Base-by-base conservation (phyloP, 2,888 invertebrate genomes). In the Dynastes tityus region DNA sequence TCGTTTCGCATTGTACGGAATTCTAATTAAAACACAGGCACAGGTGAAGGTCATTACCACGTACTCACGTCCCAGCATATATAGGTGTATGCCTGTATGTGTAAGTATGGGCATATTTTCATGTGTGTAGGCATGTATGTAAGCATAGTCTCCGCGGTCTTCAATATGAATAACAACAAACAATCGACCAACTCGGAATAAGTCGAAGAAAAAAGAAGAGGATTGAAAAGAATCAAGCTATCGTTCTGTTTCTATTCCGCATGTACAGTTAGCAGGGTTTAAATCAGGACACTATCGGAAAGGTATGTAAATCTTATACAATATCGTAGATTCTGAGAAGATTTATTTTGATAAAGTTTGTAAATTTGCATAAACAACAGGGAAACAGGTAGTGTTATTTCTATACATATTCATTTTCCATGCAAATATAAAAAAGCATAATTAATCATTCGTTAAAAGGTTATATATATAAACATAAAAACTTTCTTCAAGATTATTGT, bases 21-120 rank as follows among this genome's bases (percentile, higher is more conserved):
- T 71, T 71, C 55, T 55, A 71, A 71, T 71, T 55, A 71, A 71
- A 71, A 53, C 58, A 55, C 53, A 58, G 51, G 49, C 71, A 13
- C 37, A 71, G 71, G 55, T 55, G 55, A 71, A 71, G 55, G 71
- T 37, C 71, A 55, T 71, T 55, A 55, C 32, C 71, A 32, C 22
- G 71, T 58, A 71, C 53, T 53, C 53, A 71, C 55, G 71, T 55
- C n/a, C 9, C 32, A n/a, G 55, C 22, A 71, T 37, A 55, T 45
- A 49, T 65, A 65, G n/a, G 27, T 65, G 45, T 27, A 49, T 27
- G 40, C 40, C 16, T 16, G 16, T 13, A 65, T 70, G n/a, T 13
- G 70, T 70, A 49, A 32, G 51, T 9, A 70, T 70, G 51, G 11
- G 70, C 45, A 55, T 71, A 16, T 71, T 49, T n/a, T 16, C 16